Percentiles rank a stretch among this genome's conserved stretches.
Conservation (phyloP, 2,797 vertebrate genomes). For the Neomorphus geoffroyi region DNA sequence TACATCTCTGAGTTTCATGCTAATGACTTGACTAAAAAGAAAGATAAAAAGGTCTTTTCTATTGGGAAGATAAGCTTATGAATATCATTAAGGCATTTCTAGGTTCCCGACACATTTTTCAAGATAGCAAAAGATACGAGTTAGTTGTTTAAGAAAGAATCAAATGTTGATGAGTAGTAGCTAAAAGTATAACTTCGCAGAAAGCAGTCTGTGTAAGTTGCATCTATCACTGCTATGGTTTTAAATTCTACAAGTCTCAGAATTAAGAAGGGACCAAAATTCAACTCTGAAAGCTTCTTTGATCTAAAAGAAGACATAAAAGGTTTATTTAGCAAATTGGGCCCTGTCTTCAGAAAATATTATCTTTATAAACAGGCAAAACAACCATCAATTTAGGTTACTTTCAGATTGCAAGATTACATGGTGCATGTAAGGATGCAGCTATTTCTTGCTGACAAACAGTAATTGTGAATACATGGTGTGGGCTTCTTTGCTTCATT, state of each 20-base stretch:
- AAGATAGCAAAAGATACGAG: conserved; percentile 55
- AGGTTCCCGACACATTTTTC: conserved; percentile 49
- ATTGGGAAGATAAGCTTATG: conserved; percentile 70
- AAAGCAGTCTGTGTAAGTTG: conserved; percentile 7
- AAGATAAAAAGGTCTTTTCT: conserved; percentile 70
- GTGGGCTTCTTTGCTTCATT: neutral
- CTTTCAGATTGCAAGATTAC: neutral
- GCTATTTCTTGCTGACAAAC: neutral
- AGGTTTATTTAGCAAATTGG: neutral
- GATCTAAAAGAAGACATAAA: neutral
- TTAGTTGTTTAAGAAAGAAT: conserved; percentile 25
- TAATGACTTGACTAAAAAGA: conserved; percentile 75
- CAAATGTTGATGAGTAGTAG: conserved; percentile 37
- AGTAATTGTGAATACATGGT: neutral
- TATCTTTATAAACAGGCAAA: neutral
- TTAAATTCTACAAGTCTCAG: neutral
- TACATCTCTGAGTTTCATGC: conserved; percentile 74
- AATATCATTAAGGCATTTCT: conserved; percentile 67
- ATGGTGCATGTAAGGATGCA: neutral
- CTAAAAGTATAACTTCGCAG: conserved; percentile 18
- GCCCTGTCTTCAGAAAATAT: neutral
- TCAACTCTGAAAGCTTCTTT: neutral
- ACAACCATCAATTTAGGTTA: neutral
- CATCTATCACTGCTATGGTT: neutral
- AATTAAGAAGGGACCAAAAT: conserved; percentile 4